Evolutionary conservation across 2,797 vertebrate species (phyloP), one percentile per base, ranked within the genome.

Genomic region (Choloepus didactylus): DNA sequence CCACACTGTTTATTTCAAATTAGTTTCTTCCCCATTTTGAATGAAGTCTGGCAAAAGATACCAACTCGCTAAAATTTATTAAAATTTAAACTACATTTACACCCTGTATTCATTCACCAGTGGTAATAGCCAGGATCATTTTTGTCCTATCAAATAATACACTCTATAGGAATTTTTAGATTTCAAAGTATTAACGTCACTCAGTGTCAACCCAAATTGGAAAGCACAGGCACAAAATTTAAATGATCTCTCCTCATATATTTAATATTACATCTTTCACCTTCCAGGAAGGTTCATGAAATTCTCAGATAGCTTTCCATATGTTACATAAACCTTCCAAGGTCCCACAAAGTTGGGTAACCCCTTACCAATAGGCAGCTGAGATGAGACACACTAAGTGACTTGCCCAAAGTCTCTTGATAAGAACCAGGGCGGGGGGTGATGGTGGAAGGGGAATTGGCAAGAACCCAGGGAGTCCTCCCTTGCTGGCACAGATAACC

Each of bases 1-100:
- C 59, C 44, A 62, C 9, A 93, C 92, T 95, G 46, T 95, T 59
- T 75, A 97, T 91, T 94, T 88, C 59, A 92, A 93, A 85, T 49
- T 81, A 49, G 76, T 94, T 94, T 79, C 79, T 82, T 85, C 35
- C 70, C 54, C 60, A 70, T 2, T 9, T 18, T 23, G 35, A 86
- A 76, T 38, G 59, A 76, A 77, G 27, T 29, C 56, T 91, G 64
- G 31, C 69, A 79, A 94, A 87, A 91, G 54, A 76, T 41, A 86
- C 62, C 67, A 83, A 90, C 82, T 73, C 92, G 49, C 35, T 83
- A 87, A 76, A 93, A 87, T 93, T 80, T 93, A 94, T 86, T 76
- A 93, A 85, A 94, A 94, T 54, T 73, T 73, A 29, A 80, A 72
- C 41, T 94, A 72, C 46, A 91, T 51, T 89, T 60, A 94, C n/a